Base-by-base conservation (phyloP, 2,113 vertebrate genomes). In the Festucalex cinctus region DNA sequence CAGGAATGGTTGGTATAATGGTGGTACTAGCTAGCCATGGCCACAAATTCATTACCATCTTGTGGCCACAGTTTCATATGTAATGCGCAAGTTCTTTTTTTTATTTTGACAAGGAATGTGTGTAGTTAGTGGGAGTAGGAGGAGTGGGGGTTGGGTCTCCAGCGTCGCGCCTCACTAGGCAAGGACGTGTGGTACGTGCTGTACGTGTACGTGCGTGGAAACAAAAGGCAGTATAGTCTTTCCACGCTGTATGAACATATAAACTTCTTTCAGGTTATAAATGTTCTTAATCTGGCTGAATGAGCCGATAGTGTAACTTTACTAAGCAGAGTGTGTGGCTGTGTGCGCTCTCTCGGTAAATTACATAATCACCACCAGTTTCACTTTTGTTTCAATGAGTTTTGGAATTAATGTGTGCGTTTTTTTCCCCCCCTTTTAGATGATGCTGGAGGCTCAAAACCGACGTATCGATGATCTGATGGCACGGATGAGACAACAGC, bases 401-500 rank as follows among this genome's bases (percentile, higher is more conserved):
- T 48, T 63, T 63, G 51, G 8, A 24, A 2, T 28, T 8, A 19
- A 5, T 36, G 35, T 66, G 66, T 74, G 13, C 71, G 48, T 22
- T 61, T 17, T 68, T 49, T 48, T n/a, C n/a, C n/a, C n/a, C n/a
- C n/a, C 24, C 5, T 80, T 8, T 0, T 76, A 98, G 96, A 75
- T 83, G 39, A 89, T 95, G 87, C 83, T 98, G 86, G 93, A 93
- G 43, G 88, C 88, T 0, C 96, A 98, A 83, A 95, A 93, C 84
- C 69, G 74, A 69, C 87, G 92, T 20, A 96, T 98, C 0, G 93
- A 97, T 58, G 94, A 94, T 9, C 91, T 98, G 32, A 77, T 94
- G 79, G 94, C 93, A 72, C 93, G 94, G 70, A 92, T 98, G 71
- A 90, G 92, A 63, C 92, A 94, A 65, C 96, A 98, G 64, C 96